Evolutionary conservation across 2,888 invertebrate species (phyloP).

Genomic region (Agriopis leucophaearia): DNA sequence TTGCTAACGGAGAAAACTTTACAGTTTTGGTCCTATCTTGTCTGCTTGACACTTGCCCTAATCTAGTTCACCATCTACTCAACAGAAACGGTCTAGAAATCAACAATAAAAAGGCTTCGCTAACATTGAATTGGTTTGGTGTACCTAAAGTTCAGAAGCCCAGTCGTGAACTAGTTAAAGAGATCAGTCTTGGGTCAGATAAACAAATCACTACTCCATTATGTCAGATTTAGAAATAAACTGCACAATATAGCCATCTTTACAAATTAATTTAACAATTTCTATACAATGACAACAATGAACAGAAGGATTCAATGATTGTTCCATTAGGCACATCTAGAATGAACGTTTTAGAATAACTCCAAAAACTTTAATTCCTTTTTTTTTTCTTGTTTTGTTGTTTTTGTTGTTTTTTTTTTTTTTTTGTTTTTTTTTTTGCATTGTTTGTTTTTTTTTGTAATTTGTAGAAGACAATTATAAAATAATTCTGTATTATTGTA

Average conservation of each 20-base stretch:
- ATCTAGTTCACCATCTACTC: conserved; percentile 45
- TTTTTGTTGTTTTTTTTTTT: no score
- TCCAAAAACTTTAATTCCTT: not conserved
- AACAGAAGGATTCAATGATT: conserved; percentile 44
- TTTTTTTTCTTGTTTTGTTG: no score
- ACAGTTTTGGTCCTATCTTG: no score
- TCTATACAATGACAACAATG: conserved; percentile 25
- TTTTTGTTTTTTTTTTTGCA: no score
- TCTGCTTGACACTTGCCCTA: conserved; percentile 2
- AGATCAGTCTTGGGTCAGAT: conserved; percentile 82
- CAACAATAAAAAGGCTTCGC: conserved; percentile 53
- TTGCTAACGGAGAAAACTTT: not conserved
- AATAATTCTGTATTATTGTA: no score
- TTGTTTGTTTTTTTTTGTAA: no score
- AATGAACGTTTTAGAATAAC: not conserved
- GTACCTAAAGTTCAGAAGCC: conserved; percentile 56
- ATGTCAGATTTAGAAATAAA: conserved; percentile 56
- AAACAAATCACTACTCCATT: conserved; percentile 69
- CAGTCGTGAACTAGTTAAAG: conserved; percentile 68
- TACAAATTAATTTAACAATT: conserved; percentile 39
- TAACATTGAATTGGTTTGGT: conserved; percentile 47
- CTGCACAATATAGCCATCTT: conserved; percentile 27
- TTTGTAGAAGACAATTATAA: no score
- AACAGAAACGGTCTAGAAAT: conserved; percentile 60
- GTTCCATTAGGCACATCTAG: conserved; percentile 1